Conservation (phyloP, 2,113 vertebrate genomes). For the Sprattus sprattus region DNA sequence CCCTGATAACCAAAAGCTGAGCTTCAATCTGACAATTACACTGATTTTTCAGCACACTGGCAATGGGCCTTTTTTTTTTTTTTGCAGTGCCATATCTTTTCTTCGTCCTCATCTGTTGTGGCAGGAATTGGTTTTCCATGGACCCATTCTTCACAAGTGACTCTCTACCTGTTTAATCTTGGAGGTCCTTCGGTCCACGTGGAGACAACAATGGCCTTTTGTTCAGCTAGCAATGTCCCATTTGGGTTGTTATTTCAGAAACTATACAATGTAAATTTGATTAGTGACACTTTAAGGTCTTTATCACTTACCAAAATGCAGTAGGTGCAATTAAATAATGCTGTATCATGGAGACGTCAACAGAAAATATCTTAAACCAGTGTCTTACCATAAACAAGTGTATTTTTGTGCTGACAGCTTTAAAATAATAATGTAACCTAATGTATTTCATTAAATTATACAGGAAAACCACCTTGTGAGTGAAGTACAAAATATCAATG, state of each 20-base stretch:
- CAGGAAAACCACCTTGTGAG: neutral
- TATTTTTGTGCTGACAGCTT: neutral
- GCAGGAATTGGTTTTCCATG: neutral
- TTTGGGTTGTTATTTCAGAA: neutral
- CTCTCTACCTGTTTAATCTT: neutral
- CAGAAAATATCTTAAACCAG: neutral
- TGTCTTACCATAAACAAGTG: neutral
- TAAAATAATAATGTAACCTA: neutral
- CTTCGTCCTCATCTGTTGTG: slow-evolving; percentile 6
- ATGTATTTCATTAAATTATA: neutral
- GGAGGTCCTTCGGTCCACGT: neutral
- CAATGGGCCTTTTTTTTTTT: neutral
- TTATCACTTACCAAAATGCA: neutral
- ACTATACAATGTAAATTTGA: neutral
- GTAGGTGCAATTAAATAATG: neutral
- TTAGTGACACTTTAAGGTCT: neutral
- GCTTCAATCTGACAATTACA: slow-evolving; percentile 33
- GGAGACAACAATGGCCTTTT: slow-evolving; percentile 2
- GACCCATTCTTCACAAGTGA: neutral
- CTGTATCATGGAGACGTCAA: neutral
- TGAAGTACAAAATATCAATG: neutral
- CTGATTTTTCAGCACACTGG: slow-evolving; percentile 22
- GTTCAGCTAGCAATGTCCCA: neutral
- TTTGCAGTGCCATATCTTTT: neutral
- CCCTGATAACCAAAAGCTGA: slow-evolving; percentile 43